Percentiles rank a stretch among this genome's conserved stretches.
phyloP scores from a whole-genome alignment of 2,888 invertebrate species.

The Mellilla xanthometata region DNA sequence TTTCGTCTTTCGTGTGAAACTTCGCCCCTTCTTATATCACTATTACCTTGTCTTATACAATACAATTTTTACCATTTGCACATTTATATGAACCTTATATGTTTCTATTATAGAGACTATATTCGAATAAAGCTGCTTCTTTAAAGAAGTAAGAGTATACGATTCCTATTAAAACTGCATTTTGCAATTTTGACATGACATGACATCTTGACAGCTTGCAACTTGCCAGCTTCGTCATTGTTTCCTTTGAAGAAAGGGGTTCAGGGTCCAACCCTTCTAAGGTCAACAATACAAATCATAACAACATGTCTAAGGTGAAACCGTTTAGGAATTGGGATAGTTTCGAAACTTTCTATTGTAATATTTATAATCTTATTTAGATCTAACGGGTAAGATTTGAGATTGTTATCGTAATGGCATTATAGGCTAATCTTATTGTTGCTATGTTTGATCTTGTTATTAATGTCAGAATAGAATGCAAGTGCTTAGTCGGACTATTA shows the following conservation, averaged over 20 bases:
- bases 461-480: slow-evolving; percentile 10
- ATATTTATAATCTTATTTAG: slow-evolving; percentile 42
- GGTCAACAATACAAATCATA: slow-evolving; percentile 52
- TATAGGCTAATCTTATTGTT: slow-evolving; percentile 46
- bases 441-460: slow-evolving; percentile 29
- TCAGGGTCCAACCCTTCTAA: slow-evolving; percentile 48
- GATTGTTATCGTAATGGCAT: slow-evolving; percentile 43
- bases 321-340: slow-evolving; percentile 42
- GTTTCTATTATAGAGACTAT: too few species aligned
- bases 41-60: slow-evolving; percentile 25
- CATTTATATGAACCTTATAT: too few species aligned
- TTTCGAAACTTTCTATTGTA: slow-evolving; percentile 40
- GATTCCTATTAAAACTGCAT: slow-evolving; percentile 57
- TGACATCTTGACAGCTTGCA: slow-evolving; percentile 50
- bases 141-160: slow-evolving; percentile 19
- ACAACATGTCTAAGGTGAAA: slow-evolving; percentile 41
- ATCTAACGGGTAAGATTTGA: slow-evolving; percentile 39
- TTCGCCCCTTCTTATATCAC: slow-evolving; percentile 34
- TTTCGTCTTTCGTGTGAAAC: slow-evolving; percentile 39
- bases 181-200: slow-evolving; percentile 52
- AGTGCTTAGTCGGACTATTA: neutral
- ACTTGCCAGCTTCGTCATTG: slow-evolving; percentile 39
- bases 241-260: slow-evolving; percentile 30
- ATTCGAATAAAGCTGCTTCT: too few species aligned
- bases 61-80: too few species aligned